Percentiles rank a stretch among this genome's conserved stretches.
Evolutionary conservation across 2,113 vertebrate genomes (phyloP).

Genomic region (Ploceus nigricollis): DNA sequence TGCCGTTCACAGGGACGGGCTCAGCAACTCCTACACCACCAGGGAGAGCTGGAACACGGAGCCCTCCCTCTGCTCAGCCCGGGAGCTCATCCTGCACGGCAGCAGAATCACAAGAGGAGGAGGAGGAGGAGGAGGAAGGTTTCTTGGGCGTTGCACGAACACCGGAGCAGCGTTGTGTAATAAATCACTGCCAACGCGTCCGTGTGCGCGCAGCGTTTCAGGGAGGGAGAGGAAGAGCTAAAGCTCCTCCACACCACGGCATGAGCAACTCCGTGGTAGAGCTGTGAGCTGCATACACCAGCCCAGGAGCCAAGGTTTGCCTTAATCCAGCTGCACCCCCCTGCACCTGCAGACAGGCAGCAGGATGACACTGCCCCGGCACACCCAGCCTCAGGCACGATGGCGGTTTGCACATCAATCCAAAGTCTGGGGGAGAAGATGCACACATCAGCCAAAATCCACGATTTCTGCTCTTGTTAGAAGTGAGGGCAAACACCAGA

Average conservation of each 20-base stretch:
- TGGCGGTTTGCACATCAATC: accelerated
- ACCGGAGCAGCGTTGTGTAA: background rate
- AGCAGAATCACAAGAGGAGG: background rate
- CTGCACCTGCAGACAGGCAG: background rate
- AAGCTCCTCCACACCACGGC: background rate
- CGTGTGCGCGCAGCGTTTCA: accelerated
- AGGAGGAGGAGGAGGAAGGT: background rate
- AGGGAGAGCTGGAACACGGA: background rate
- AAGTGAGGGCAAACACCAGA: background rate
- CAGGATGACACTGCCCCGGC: background rate
- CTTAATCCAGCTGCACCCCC: background rate
- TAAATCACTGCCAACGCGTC: background rate
- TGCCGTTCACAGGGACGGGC: background rate
- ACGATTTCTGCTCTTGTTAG: accelerated
- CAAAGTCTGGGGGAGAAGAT: background rate
- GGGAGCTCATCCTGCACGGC: background rate
- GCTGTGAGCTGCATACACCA: accelerated
- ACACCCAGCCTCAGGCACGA: accelerated
- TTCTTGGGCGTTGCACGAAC: background rate
- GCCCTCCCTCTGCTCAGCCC: background rate
- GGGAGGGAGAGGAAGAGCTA: background rate
- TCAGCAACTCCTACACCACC: background rate
- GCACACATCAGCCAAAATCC: background rate
- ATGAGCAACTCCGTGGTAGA: accelerated
- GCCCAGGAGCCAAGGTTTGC: background rate